Evolutionary conservation across 2,888 invertebrate genomes (phyloP).

Genomic region (Lampropteryx suffumata): DNA sequence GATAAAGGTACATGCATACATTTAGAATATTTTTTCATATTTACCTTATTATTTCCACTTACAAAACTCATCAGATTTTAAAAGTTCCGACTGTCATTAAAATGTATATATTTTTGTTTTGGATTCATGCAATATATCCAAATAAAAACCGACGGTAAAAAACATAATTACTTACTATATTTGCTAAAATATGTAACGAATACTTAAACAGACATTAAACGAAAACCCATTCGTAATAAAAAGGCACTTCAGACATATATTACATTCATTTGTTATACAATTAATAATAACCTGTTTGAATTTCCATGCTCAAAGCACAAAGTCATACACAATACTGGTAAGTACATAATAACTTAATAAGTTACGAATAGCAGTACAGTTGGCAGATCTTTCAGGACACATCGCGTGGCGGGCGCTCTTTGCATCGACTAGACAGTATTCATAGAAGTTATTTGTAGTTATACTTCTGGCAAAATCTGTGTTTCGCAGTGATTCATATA

Average conservation of each 20-base stretch:
- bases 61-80: background rate
- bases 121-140: too few relatives aligned
- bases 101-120: too few relatives aligned
- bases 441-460: background rate
- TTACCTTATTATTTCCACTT: background rate
- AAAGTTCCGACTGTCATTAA: too few relatives aligned
- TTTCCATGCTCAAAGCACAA: constrained; percentile 31
- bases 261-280: constrained; percentile 10
- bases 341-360: constrained; percentile 32
- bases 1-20: constrained; percentile 21
- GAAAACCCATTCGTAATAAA: constrained; percentile 7
- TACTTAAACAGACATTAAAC: background rate
- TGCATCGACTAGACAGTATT: constrained; percentile 37
- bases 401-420: constrained; percentile 42
- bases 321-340: constrained; percentile 48
- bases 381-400: constrained; percentile 53
- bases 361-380: constrained; percentile 41
- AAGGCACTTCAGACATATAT: constrained; percentile 11
- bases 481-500: too few relatives aligned
- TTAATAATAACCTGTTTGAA: constrained; percentile 11
- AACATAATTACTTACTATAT: background rate
- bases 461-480: too few relatives aligned
- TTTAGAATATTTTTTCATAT: constrained; percentile 19
- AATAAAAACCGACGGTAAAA: too few relatives aligned
- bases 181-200: background rate